phyloP scores from a whole-genome alignment of 1,140 invertebrate genomes.

The Microplitis mediator region DNA sequence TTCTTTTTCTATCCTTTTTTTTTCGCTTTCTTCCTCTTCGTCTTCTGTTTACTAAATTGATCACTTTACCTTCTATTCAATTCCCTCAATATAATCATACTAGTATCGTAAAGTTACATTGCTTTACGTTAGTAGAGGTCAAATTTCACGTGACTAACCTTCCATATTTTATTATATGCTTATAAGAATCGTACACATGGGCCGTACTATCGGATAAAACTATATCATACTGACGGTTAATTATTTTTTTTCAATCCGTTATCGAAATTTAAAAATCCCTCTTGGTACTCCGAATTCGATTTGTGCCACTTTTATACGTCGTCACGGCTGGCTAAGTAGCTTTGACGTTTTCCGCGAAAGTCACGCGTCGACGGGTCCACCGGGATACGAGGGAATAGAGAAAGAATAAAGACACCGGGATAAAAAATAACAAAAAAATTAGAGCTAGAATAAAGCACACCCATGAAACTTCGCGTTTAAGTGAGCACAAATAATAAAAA shows the following conservation, averaged over 20 bases:
- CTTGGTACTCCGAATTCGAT: conserved; percentile 1
- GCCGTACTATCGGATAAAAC: not conserved
- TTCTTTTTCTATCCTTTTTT: conserved; percentile 1
- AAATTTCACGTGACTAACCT: conserved; percentile 5
- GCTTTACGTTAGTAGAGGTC: conserved; percentile 1
- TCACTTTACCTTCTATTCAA: not conserved
- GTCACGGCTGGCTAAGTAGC: conserved; percentile 11
- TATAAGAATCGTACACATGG: not conserved
- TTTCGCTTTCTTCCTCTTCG: not conserved
- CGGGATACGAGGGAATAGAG: not conserved
- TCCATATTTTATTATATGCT: not conserved
- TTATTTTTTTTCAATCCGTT: not conserved
- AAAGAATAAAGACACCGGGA: not conserved
- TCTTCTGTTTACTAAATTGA: not conserved
- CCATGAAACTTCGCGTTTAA: too few relatives aligned
- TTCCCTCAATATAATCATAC: not conserved
- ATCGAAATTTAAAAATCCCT: conserved; percentile 1
- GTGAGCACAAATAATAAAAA: not conserved
- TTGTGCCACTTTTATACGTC: conserved; percentile 12
- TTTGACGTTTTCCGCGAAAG: conserved; percentile 21
- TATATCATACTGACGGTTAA: not conserved
- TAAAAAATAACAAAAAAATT: not conserved
- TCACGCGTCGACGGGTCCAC: conserved; percentile 16
- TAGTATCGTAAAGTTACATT: not conserved
- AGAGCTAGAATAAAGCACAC: not conserved